A percentile compares a stretch with the other conserved stretches of the same genome.
Evolutionary conservation across 2,888 invertebrate genomes (phyloP).

Genomic region (Archips crataeganus): DNA sequence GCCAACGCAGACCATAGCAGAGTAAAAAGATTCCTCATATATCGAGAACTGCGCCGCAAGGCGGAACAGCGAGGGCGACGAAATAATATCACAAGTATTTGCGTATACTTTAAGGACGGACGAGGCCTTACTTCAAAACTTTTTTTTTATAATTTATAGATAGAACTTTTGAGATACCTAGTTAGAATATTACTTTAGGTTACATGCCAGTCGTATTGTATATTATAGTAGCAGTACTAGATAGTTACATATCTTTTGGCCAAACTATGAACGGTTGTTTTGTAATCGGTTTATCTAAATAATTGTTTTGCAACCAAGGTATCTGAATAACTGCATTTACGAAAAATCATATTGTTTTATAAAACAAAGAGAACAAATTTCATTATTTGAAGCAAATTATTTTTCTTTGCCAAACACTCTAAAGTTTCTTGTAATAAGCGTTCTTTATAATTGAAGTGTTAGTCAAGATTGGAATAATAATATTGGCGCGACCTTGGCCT

Average conservation of each 20-base stretch:
- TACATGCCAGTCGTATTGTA: too few species aligned
- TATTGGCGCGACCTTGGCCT: constrained; percentile 22
- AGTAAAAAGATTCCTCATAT: constrained; percentile 38
- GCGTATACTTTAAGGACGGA: neutral
- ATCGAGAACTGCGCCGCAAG: constrained; percentile 19
- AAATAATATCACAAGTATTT: constrained; percentile 21
- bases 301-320: too few species aligned
- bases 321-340: too few species aligned
- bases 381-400: neutral
- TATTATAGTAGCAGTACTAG: too few species aligned
- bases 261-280: too few species aligned
- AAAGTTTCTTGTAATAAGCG: neutral
- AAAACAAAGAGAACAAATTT: neutral
- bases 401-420: neutral
- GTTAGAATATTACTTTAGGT: neutral
- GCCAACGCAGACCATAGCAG: constrained; percentile 22
- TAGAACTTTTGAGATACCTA: neutral
- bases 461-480: constrained; percentile 6
- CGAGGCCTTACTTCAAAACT: neutral
- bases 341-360: neutral
- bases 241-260: too few species aligned
- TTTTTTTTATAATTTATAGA: neutral
- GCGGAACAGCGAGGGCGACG: neutral
- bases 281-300: too few species aligned
- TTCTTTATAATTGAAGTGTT: constrained; percentile 9